Base-by-base conservation (phyloP, 2,888 invertebrate species). In the Drosophila stalkeri region DNA sequence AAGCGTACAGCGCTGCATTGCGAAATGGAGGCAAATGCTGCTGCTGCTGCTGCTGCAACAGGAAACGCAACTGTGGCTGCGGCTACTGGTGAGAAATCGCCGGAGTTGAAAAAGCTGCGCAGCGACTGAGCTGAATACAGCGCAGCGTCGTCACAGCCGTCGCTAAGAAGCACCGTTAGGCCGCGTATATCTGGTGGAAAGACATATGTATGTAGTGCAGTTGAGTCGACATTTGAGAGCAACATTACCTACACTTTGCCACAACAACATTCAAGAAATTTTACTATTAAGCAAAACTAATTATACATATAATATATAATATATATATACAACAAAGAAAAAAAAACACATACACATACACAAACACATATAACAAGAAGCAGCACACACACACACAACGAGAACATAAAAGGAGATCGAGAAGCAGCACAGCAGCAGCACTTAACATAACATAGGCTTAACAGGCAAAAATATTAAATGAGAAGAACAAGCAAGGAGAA, bases 21-120 rank as follows among this genome's bases (percentile, higher is more conserved):
- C 69, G 84, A 84, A 16, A 72, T 81, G 71, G 85, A 80, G 46
- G 64, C 77, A 47, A 76, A 61, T 39, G 90, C 88, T 39, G 14
- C 37, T 39, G 37, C 16, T 7, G 37, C 27, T 74, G 90, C 43
- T 9, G 90, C 39, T 12, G 91, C 43, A 11, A 52, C 20, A 23
- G 62, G 46, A 3, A 55, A 47, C 41, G 64, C 27, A 23, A 23
- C 23, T 27, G 91, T 51, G 39, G 44, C 39, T 33, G 52, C n/a
- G 11, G 47, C 66, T 67, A 86, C 80, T 70, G 91, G 85, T 78
- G 92, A 92, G 8, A 81, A 86, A 61, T 89, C 89, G 75, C 93
- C 92, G 46, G 93, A 92, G 76, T 73, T 89, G 20, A 93, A 93
- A 82, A 93, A 93, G 75, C 83, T 92, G 77, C 91, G 92, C 82